Base-by-base conservation (phyloP, 1,140 invertebrate genomes). In the Dinoponera quadriceps region DNA sequence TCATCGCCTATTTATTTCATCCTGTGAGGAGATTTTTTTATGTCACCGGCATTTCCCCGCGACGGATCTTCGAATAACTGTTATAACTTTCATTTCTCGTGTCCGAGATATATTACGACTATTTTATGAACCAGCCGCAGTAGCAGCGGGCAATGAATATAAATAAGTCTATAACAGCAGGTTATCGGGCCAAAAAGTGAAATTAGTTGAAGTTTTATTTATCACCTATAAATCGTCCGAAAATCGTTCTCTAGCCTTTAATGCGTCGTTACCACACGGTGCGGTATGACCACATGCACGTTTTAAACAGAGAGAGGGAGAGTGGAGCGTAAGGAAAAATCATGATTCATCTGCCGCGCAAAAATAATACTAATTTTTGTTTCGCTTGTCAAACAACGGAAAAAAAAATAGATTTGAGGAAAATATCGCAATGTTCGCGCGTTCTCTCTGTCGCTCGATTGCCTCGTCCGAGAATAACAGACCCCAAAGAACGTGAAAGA, bases 141-240 rank as follows among this genome's bases (percentile, higher is more conserved):
- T 33, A 20, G 44, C 25, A 13, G 11, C 22, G 22, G 25, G 16
- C 18, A 59, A 73, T 51, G 44, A 75, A 65, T 75, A 69, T 78
- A 78, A 78, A 57, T 29, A 55, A 55, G 29, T 68, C 20, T 20
- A 68, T 27, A 78, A 68, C 33, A 69, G 63, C 63, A 69, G 75
- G 18, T 66, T 66, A 66, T 77, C 60, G 73, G 9, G 20, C 27
- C 18, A 65, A 49, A 38, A 75, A 75, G n/a, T 38, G 18, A 68
- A 78, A 78, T 69, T 78, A 78, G 29, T 78, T 78, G 3, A 44
- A 78, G 22, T 78, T 78, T 68, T 78, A 69, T 78, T 78, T 69
- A 69, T 68, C 29, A 44, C 16, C 29, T 38, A 68, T 66, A 68
- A 66, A 78, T 66, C 48, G 18, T 2, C 27, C 20, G 33, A 68